Conservation (phyloP, 92 coral and sea anemone genomes). For the Muricea muricata region DNA sequence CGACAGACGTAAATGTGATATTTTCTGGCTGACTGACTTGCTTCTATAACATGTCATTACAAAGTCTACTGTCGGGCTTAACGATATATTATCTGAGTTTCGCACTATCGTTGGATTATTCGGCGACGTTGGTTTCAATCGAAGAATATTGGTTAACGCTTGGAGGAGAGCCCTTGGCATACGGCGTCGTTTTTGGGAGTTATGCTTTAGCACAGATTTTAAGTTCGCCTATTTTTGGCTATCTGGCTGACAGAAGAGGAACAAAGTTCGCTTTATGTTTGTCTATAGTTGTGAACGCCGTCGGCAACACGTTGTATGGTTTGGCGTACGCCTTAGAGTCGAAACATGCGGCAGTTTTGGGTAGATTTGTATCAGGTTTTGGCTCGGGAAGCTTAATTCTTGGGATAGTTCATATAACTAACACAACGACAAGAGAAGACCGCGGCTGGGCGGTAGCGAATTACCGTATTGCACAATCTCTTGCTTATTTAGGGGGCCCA, state of each 20-base stretch:
- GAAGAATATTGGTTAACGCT: slow-evolving; percentile 83
- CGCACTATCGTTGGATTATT: slow-evolving; percentile 91
- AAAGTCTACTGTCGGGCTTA: slow-evolving; percentile 68
- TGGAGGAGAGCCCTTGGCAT: slow-evolving; percentile 72
- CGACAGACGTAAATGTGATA: no score
- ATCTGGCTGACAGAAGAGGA: slow-evolving; percentile 90
- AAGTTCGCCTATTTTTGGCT: slow-evolving; percentile 88
- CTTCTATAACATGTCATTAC: slow-evolving; percentile 47
- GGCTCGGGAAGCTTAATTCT: slow-evolving; percentile 90
- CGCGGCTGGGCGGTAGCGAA: slow-evolving; percentile 88
- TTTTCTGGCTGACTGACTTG: background rate
- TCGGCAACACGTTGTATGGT: slow-evolving; percentile 85
- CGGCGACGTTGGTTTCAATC: slow-evolving; percentile 77
- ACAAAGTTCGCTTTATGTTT: slow-evolving; percentile 83
- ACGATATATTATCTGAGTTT: slow-evolving; percentile 88
- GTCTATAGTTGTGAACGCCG: slow-evolving; percentile 73
- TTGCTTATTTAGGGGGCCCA: slow-evolving; percentile 91
- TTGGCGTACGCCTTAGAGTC: slow-evolving; percentile 76
- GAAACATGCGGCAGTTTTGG: slow-evolving; percentile 75
- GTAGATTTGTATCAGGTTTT: slow-evolving; percentile 88
- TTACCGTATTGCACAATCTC: slow-evolving; percentile 86
- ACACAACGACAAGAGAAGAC: slow-evolving; percentile 81
- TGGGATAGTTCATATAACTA: slow-evolving; percentile 86
- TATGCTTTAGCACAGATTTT: slow-evolving; percentile 90
- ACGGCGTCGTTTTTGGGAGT: slow-evolving; percentile 90